Percentiles rank a stretch among this genome's conserved stretches.
Evolutionary conservation across 2,888 invertebrate genomes (phyloP).

Genomic region (Salpingus planirostris): DNA sequence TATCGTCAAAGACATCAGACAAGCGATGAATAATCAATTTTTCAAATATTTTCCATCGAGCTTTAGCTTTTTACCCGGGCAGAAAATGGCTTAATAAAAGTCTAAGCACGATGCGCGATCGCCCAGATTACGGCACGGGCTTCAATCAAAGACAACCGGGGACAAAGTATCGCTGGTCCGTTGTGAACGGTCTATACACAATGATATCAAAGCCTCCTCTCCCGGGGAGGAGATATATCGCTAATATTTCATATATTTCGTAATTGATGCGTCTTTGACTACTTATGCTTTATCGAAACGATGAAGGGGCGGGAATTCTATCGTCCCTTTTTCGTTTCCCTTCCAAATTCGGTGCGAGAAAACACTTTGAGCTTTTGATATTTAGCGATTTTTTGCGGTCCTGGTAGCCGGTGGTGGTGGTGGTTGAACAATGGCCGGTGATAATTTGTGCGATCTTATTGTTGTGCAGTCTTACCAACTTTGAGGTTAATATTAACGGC

Average conservation of each 20-base stretch:
- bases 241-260: constrained; percentile 18
- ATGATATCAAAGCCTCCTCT: constrained; percentile 14
- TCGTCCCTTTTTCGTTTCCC: not conserved
- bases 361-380: no score
- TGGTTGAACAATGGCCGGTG: constrained; percentile 26
- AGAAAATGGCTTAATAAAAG: constrained; percentile 38
- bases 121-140: constrained; percentile 14
- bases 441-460: constrained; percentile 38
- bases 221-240: constrained; percentile 10
- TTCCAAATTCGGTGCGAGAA: constrained; percentile 1
- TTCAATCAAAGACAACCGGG: constrained; percentile 8
- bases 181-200: constrained; percentile 15
- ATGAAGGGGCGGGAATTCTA: not conserved
- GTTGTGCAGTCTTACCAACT: constrained; percentile 37
- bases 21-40: constrained; percentile 36
- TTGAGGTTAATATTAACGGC: constrained; percentile 39
- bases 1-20: constrained; percentile 32
- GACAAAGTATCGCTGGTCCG: no score
- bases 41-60: constrained; percentile 35
- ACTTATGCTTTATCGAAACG: constrained; percentile 1
- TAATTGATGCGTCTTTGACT: constrained; percentile 11
- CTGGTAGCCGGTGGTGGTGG: no score
- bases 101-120: constrained; percentile 30
- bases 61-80: constrained; percentile 28
- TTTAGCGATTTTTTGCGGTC: no score